Evolutionary conservation across 2,113 vertebrate genomes (phyloP).

Genomic region (Neodon shergylaensis): DNA sequence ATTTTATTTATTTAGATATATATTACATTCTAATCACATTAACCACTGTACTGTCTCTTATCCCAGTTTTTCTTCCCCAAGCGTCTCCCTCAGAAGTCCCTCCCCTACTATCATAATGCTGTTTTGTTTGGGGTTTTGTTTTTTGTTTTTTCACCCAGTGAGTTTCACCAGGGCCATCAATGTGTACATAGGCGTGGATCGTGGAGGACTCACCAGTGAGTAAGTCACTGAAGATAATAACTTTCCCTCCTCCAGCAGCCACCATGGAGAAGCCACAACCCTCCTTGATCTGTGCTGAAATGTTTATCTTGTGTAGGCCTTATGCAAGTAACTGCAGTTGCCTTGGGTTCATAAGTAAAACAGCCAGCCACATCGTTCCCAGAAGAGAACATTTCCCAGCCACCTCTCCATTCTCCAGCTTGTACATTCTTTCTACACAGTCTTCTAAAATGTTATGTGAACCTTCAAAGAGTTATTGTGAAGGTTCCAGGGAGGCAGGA

Average conservation of each 20-base stretch:
- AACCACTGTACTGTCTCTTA: neutral
- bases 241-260: neutral
- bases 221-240: neutral
- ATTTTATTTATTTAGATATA: too few relatives aligned
- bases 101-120: neutral
- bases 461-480: neutral
- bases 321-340: neutral
- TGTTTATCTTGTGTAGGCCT: neutral
- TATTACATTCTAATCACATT: neutral
- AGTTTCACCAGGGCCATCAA: neutral
- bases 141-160: neutral
- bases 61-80: neutral
- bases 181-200: neutral
- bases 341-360: neutral
- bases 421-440: neutral
- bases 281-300: neutral
- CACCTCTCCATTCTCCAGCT: neutral
- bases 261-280: neutral
- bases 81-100: neutral
- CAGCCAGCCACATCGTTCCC: too few relatives aligned
- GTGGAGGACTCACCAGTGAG: neutral
- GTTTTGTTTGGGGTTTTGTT: neutral
- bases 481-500: neutral
- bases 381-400: neutral
- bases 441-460: neutral